These are phyloP conservation scores for Atethmia centrago DNA, from an alignment of 2,888 invertebrate species.

Conservation along the genomic window DNA sequence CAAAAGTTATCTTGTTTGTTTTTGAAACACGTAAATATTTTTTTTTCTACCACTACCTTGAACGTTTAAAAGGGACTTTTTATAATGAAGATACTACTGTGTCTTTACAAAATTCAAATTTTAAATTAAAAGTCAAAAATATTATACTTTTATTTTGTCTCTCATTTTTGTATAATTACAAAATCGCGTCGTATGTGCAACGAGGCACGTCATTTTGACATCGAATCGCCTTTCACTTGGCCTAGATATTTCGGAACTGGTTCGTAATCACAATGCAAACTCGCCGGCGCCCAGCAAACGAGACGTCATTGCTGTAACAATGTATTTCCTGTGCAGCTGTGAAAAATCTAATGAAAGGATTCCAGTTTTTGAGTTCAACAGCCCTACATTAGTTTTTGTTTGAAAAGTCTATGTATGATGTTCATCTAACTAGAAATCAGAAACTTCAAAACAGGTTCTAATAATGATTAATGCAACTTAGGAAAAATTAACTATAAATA, in stretches of 20 bases:
- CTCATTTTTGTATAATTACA: constrained; percentile 62
- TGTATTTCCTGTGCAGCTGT: constrained; percentile 77
- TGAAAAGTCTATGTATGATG: constrained; percentile 18
- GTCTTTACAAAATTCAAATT: not conserved
- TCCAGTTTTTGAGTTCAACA: constrained; percentile 46
- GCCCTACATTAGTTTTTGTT: constrained; percentile 48
- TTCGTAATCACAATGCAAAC: constrained; percentile 85
- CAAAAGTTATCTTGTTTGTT: constrained; percentile 5
- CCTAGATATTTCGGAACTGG: constrained; percentile 90
- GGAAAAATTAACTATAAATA: constrained; percentile 5
- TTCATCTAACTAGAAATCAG: constrained; percentile 14
- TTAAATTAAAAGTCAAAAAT: not conserved
- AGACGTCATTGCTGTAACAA: constrained; percentile 74
- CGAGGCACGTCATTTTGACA: constrained; percentile 80
- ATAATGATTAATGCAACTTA: constrained; percentile 18
- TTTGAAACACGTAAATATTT: not conserved
- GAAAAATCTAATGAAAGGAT: constrained; percentile 62
- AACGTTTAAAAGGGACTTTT: not conserved
- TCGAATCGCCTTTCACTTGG: constrained; percentile 89
- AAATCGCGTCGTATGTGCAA: constrained; percentile 75
- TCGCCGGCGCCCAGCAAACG: constrained; percentile 67
- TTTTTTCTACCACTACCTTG: not conserved
- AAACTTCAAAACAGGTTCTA: constrained; percentile 23
- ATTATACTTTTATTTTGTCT: constrained; percentile 19
- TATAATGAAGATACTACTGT: not conserved